Percentiles rank a stretch among this genome's conserved stretches.
phyloP scores from a whole-genome alignment of 1,140 invertebrate species.

The Neelides sp. region DNA sequence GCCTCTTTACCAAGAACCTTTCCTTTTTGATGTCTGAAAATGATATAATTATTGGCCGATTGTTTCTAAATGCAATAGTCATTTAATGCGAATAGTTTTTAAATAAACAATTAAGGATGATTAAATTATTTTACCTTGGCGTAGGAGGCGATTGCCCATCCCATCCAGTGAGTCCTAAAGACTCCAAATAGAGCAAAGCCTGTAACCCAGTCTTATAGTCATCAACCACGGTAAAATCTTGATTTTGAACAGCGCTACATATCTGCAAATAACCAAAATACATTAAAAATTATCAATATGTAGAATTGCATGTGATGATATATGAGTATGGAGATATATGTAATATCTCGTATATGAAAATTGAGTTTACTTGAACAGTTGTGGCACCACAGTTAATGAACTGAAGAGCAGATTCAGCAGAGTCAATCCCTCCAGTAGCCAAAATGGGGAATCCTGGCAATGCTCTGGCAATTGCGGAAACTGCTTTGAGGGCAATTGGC shows the following conservation, averaged over 20 bases:
- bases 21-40: constrained; percentile 51
- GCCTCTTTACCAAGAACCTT: constrained; percentile 40
- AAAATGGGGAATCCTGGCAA: constrained; percentile 82
- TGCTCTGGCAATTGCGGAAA: constrained; percentile 68
- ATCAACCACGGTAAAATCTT: constrained; percentile 89
- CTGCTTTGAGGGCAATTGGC: constrained; percentile 77
- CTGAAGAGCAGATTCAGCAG: constrained; percentile 81
- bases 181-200: constrained; percentile 70
- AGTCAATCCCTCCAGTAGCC: constrained; percentile 92
- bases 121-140: no score
- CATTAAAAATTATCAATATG: background rate
- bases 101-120: no score
- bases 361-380: constrained; percentile 76
- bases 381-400: constrained; percentile 84
- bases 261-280: constrained; percentile 54
- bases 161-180: constrained; percentile 58
- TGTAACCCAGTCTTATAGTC: constrained; percentile 87
- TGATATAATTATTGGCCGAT: no score
- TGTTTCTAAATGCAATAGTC: no score
- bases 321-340: background rate
- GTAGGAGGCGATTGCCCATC: constrained; percentile 87
- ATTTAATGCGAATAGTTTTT: no score
- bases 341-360: no score
- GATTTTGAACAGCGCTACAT: constrained; percentile 94
- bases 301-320: constrained; percentile 1